phyloP scores from a whole-genome alignment of 2,888 invertebrate genomes.

The Odontothrips loti region DNA sequence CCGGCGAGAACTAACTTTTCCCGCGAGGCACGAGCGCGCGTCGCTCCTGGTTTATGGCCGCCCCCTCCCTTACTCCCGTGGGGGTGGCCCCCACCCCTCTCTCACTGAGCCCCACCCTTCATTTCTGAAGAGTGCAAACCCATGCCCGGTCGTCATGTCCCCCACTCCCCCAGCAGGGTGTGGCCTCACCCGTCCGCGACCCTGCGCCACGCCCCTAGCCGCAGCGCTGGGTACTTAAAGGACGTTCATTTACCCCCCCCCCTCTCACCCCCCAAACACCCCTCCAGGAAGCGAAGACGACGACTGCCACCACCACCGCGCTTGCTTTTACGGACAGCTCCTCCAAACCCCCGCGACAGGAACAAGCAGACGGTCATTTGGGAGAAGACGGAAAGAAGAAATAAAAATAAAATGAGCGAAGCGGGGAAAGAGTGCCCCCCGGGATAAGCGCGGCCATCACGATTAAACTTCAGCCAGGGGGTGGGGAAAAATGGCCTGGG shows the following conservation, averaged over 20 bases:
- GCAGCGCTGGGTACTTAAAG: background rate
- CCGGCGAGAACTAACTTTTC: background rate
- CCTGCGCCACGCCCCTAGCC: background rate
- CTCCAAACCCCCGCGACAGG: no score
- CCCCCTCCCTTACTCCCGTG: background rate
- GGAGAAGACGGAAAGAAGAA: no score
- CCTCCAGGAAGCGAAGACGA: background rate
- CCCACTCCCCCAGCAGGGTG: background rate
- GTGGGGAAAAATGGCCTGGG: no score
- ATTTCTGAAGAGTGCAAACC: conserved; percentile 25
- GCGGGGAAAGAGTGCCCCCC: no score
- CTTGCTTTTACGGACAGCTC: no score
- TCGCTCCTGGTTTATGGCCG: background rate
- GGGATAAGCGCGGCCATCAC: no score
- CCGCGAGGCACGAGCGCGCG: background rate
- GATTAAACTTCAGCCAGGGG: no score
- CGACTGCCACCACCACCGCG: no score
- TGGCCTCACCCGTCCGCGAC: background rate
- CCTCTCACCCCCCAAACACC: background rate
- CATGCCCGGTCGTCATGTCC: conserved; percentile 16
- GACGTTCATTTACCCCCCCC: conserved; percentile 8
- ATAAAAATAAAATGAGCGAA: no score
- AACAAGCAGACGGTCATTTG: no score
- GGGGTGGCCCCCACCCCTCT: background rate
- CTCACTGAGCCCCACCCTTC: conserved; percentile 15